phyloP scores from a whole-genome alignment of 2,888 invertebrate genomes.

The Diarsia rubi region DNA sequence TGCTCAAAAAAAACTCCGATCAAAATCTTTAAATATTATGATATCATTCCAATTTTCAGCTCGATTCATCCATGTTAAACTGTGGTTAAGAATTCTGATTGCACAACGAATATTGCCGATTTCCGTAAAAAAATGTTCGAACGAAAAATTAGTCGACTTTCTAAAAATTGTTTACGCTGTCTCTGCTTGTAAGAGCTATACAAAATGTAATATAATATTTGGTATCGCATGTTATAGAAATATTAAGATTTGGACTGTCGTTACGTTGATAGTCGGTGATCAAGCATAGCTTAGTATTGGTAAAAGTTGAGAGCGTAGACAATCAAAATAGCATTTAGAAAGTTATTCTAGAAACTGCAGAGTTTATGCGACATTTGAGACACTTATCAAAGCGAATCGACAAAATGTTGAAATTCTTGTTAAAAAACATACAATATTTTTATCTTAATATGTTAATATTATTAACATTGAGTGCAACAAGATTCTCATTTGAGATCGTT shows the following conservation, averaged over 20 bases:
- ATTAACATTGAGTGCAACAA: background rate
- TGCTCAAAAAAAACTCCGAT: rapidly evolving
- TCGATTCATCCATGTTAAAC: constrained; percentile 53
- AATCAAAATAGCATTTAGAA: constrained; percentile 23
- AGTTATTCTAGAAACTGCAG: constrained; percentile 22
- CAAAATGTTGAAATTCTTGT: background rate
- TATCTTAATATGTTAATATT: background rate
- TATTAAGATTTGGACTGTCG: constrained; percentile 35
- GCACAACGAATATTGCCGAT: constrained; percentile 54
- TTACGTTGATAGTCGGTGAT: background rate
- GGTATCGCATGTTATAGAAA: constrained; percentile 53
- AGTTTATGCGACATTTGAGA: constrained; percentile 2
- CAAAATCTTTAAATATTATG: constrained; percentile 16
- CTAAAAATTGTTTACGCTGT: constrained; percentile 69
- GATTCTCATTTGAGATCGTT: background rate
- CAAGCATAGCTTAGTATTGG: constrained; percentile 26
- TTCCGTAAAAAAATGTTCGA: constrained; percentile 62
- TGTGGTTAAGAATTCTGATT: constrained; percentile 53
- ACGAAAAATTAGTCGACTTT: constrained; percentile 68
- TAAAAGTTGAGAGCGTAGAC: constrained; percentile 34
- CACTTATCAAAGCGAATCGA: background rate
- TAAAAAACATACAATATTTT: background rate
- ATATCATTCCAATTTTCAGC: constrained; percentile 27
- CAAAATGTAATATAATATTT: constrained; percentile 61
- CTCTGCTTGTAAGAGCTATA: constrained; percentile 53